Percentiles rank a stretch among this genome's conserved stretches.
Evolutionary conservation across 2,888 invertebrate genomes (phyloP).

Genomic region (Entomobrya multifasciata): DNA sequence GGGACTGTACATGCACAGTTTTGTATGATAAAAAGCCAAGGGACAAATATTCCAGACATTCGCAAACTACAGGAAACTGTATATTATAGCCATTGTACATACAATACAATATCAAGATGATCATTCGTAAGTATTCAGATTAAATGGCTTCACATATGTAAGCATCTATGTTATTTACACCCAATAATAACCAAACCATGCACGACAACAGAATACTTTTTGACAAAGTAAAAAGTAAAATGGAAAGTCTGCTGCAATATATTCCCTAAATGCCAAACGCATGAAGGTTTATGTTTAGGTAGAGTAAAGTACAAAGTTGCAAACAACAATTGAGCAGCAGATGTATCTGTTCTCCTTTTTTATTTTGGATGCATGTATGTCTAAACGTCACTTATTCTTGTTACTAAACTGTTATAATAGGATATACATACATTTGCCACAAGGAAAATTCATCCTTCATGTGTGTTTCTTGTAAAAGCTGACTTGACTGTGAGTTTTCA

Average conservation of each 20-base stretch:
- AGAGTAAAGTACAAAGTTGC: too few relatives aligned
- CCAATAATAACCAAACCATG: slow-evolving; percentile 6
- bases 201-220: neutral
- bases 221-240: slow-evolving; percentile 35
- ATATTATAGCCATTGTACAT: neutral
- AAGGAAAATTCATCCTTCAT: too few relatives aligned
- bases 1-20: neutral
- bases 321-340: neutral
- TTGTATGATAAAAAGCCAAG: slow-evolving; percentile 50
- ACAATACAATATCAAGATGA: slow-evolving; percentile 18
- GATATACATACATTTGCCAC: too few relatives aligned
- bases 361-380: neutral
- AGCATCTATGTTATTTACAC: slow-evolving; percentile 18
- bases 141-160: slow-evolving; percentile 17
- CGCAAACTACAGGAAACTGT: neutral
- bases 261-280: slow-evolving; percentile 7
- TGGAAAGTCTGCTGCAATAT: slow-evolving; percentile 1
- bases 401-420: too few relatives aligned
- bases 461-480: neutral
- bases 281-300: neutral
- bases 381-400: too few relatives aligned
- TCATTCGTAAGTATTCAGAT: slow-evolving; percentile 41
- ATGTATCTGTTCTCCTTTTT: too few relatives aligned
- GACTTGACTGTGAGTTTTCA: slow-evolving; percentile 8
- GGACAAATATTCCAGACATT: slow-evolving; percentile 35